Evolutionary conservation across 2,888 invertebrate genomes (phyloP), one percentile per base, ranked within the genome.

Genomic region (Chirona hameri): DNA sequence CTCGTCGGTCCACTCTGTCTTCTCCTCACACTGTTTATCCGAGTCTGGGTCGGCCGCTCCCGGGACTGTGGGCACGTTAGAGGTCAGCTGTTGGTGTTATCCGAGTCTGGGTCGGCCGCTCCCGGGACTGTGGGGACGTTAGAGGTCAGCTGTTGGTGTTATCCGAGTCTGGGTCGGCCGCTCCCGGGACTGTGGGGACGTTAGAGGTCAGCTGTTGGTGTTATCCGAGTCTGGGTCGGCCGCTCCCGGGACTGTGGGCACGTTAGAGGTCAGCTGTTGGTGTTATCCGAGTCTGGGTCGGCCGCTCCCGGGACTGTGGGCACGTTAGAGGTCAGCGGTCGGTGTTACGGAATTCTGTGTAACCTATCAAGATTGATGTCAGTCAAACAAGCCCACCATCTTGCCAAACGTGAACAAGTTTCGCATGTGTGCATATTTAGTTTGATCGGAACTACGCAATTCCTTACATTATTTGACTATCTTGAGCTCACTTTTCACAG

Each of bases 1-100:
- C 76, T 76, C 76, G 76, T 76, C 76, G 9, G 76, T 76, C 39
- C 46, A 76, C 14, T 76, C 76, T 1, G 39, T 76, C 2, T 12
- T 24, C 76, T 76, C 76, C 46, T 76, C 46, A 24, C 76, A 76
- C 76, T 46, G 76, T 12, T 76, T 76, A 24, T 76, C 76, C 12
- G 39, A 46, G 18, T 1, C 76, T 10, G 72, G 76, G 21, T 46
- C 76, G 1, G 18, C 14, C 4, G 7, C 72, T 29, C 24, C 24
- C 60, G n/a, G 9, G 4, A 39, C 60, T n/a, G 52, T 12, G 1
- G 52, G 52, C 1, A 18, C 15, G 52, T 4, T 52, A 52, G 52
- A 52, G 52, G 52, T 52, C 52, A 52, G 1, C 52, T 12, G 15
- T 7, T 12, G 10, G 52, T 1, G 15, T 12, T 15, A 18, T 76